A percentile compares a stretch with the other conserved stretches of the same genome.
Evolutionary conservation across 2,113 vertebrate genomes (phyloP).

Genomic region (Macaca fascicularis): DNA sequence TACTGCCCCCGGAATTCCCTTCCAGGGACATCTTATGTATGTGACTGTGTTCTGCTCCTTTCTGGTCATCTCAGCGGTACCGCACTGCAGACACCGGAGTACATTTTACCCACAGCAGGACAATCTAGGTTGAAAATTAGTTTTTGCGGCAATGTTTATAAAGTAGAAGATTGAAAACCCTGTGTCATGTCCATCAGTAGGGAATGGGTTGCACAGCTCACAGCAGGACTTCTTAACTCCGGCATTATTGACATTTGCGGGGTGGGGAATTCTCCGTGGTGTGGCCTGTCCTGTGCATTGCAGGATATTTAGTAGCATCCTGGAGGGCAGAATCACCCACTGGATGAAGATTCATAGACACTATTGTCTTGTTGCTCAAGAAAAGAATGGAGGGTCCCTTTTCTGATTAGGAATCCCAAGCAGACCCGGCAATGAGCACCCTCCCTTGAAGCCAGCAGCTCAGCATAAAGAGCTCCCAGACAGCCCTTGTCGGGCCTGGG

Average conservation of each 20-base stretch:
- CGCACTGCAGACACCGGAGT: not conserved
- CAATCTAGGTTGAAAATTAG: not conserved
- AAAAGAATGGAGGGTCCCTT: not conserved
- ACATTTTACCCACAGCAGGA: not conserved
- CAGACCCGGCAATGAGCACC: not conserved
- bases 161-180: not conserved
- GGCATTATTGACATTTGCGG: fast-evolving
- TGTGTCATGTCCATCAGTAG: fast-evolving
- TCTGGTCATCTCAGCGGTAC: fast-evolving
- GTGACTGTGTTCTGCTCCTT: fast-evolving
- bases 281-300: too few species aligned
- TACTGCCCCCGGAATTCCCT: not conserved
- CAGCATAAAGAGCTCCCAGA: not conserved
- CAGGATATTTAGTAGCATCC: fast-evolving
- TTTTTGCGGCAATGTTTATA: not conserved
- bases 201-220: fast-evolving
- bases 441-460: not conserved
- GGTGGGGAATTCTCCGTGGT: fast-evolving
- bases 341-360: fast-evolving
- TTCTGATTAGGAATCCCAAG: not conserved
- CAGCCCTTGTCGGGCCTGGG: fast-evolving
- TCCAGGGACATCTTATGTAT: fast-evolving
- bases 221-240: fast-evolving
- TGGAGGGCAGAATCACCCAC: not conserved
- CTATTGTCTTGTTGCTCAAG: fast-evolving